Evolutionary conservation across 2,113 vertebrate species (phyloP).

Genomic region (Bos taurus): ARS-UCD2.0 NC_037344.1:72184501-72185000

Average conservation of each 20-base stretch:
- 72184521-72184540: neutral
- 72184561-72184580: neutral
- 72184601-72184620: neutral
- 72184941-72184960: neutral
- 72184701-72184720: neutral
- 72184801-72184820: neutral
- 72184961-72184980: neutral
- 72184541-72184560: neutral
- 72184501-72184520: neutral
- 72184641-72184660: neutral
- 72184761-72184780: neutral
- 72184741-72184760: neutral
- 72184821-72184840: neutral
- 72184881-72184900: neutral
- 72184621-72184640: neutral
- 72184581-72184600: neutral
- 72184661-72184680: neutral
- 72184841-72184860: neutral
- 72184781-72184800: neutral
- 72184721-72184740: neutral
- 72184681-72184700: neutral
- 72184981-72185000: slow-evolving; percentile 5
- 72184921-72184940: neutral
- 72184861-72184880: neutral
- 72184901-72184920: neutral